Evolutionary conservation across 2,113 vertebrate species (phyloP).

Genomic region (Callorhinus ursinus): DNA sequence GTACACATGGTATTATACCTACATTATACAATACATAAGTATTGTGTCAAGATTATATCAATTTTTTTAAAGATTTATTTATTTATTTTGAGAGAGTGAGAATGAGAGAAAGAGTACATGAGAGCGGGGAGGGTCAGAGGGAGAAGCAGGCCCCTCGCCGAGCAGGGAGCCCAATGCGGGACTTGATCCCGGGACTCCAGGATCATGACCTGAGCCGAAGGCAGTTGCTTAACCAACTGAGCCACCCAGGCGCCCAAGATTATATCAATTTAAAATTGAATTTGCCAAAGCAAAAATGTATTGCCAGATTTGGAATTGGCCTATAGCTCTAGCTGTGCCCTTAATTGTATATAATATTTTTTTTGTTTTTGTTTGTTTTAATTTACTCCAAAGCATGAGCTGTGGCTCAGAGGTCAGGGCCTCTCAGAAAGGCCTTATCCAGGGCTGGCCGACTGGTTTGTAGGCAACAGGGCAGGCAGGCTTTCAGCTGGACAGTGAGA

Average conservation of each 20-base stretch:
- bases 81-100: too few relatives aligned
- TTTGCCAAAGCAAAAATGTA: not conserved
- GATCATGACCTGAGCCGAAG: too few relatives aligned
- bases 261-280: not conserved
- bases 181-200: too few relatives aligned
- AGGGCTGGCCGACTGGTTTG: too few relatives aligned
- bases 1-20: not conserved
- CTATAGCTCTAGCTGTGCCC: not conserved
- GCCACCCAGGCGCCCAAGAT: not conserved
- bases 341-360: not conserved
- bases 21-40: not conserved
- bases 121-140: too few relatives aligned
- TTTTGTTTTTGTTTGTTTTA: not conserved
- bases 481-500: not conserved
- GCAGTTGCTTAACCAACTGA: too few relatives aligned
- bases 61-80: not conserved
- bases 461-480: not conserved
- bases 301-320: not conserved
- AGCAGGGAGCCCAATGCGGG: too few relatives aligned
- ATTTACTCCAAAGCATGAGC: not conserved
- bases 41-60: not conserved
- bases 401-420: not conserved
- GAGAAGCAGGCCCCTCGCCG: too few relatives aligned
- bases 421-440: not conserved
- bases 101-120: too few relatives aligned